Conservation (phyloP, 2,113 vertebrate genomes). For the Axis porcinus region DNA sequence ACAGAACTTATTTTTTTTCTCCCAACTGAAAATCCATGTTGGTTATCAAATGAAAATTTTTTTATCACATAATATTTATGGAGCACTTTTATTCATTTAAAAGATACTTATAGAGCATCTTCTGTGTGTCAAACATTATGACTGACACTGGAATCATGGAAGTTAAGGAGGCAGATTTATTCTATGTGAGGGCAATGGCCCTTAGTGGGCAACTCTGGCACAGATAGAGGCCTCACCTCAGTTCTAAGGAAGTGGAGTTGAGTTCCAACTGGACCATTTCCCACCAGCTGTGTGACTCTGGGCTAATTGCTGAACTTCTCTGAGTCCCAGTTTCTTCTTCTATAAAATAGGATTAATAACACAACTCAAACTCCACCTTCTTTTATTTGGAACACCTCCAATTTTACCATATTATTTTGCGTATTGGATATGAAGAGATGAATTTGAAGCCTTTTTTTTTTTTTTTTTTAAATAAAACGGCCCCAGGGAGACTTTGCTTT, state of each 20-base stretch:
- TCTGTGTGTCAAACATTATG: not conserved
- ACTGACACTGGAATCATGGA: not conserved
- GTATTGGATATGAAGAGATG: not conserved
- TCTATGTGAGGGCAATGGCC: not conserved
- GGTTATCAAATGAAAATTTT: not conserved
- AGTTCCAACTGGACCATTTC: not conserved
- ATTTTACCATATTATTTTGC: not conserved
- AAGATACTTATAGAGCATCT: not conserved
- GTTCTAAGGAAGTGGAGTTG: not conserved
- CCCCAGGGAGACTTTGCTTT: not conserved
- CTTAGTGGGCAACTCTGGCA: not conserved
- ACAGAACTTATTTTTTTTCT: not conserved
- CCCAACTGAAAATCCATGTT: not conserved
- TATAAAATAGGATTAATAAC: not conserved
- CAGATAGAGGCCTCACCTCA: not conserved
- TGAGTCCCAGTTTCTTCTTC: not conserved
- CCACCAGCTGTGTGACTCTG: not conserved
- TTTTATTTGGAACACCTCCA: not conserved
- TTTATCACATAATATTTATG: not conserved
- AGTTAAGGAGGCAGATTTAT: not conserved
- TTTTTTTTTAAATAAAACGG: not conserved
- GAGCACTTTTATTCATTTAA: not conserved
- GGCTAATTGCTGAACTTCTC: not conserved
- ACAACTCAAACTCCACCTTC: not conserved
- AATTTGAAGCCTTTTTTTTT: not conserved